Base-by-base conservation (phyloP, 1,140 invertebrate genomes). In the Hydropsyche tenuis region DNA sequence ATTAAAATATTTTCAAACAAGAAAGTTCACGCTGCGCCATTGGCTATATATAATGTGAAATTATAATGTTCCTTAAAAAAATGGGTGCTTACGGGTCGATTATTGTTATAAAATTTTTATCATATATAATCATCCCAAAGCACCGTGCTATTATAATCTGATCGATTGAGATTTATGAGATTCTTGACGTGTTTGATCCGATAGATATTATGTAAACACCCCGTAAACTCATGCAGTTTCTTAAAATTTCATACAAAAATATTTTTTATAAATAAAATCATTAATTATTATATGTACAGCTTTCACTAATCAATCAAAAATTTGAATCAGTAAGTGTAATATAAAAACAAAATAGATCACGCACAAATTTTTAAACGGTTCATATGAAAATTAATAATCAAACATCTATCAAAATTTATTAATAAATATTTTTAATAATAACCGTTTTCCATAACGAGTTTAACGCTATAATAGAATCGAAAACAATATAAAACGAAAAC, bases 161-260 rank as follows among this genome's bases (percentile, higher is more conserved):
- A 70, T 70, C 68, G 68, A 70, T 70, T 70, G 25, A 70, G 68
- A 70, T 70, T 70, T 70, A 70, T 70, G 68, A 70, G 68, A 70
- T 70, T 53, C 48, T 18, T 45, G 12, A 56, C 68, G 68, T 70
- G 68, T 70, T 70, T 30, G 68, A 70, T 70, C 68, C 68, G 68
- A 56, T 56, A 56, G 48, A 70, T 70, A 56, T 60, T 70, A 46
- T 70, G 68, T 70, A 70, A 70, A 70, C 45, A 70, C 43, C 23
- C 65, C n/a, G 23, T 60, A 25, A 60, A 9, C 56, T 9, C 22
- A 20, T 25, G 2, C 23, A 12, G 11, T 60, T 53, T 53, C 18
- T 53, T 20, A 51, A 51, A 16, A 51, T 16, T 51, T 51, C 46
- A 51, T 16, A n/a, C n/a, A n/a, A n/a, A n/a, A n/a, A n/a, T n/a